Base-by-base conservation (phyloP, 2,113 vertebrate genomes). In the Theristicus caerulescens region DNA sequence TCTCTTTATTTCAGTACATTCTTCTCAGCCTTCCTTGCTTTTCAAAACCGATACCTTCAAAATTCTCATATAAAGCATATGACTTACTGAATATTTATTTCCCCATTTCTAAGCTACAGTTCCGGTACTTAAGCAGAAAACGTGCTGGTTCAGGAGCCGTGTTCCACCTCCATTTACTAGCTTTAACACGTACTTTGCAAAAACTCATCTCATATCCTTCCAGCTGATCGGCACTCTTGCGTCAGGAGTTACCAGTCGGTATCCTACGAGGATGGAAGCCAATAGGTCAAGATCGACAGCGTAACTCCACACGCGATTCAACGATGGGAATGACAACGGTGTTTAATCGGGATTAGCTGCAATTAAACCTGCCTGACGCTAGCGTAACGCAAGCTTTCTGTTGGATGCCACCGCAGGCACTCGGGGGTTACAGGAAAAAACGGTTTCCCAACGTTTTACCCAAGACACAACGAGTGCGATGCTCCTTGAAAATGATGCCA, bases 301-400 rank as follows among this genome's bases (percentile, higher is more conserved):
- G 0, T 2, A 1, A 25, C 5, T 36, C 88, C 27, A 10, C 1
- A 25, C 0, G 2, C 3, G 17, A 32, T 8, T n/a, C 69, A 27
- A 16, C 1, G 0, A 13, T 0, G 2, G 70, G 66, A 87, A 38
- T 2, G 76, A 5, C 6, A 5, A 40, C 8, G 5, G 34, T 0
- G 4, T 42, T 82, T 51, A 6, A 46, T 22, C 2, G 0, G 70
- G 73, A 94, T 71, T 2, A 29, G 34, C 34, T 10, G 32, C 47
- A 32, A 47, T 7, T 4, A 64, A 90, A 88, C 13, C 58, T 13
- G 44, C 71, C 70, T 10, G 42, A 9, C 21, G 3, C 8, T 8
- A 10, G 14, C 4, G 5, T 0, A 9, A 58, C 66, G 24, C 36
- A 6, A 74, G 40, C 40, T 25, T 7, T 19, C 49, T 4, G 0